Conservation (phyloP, 2,797 vertebrate species). For the Peromyscus aztecus region DNA sequence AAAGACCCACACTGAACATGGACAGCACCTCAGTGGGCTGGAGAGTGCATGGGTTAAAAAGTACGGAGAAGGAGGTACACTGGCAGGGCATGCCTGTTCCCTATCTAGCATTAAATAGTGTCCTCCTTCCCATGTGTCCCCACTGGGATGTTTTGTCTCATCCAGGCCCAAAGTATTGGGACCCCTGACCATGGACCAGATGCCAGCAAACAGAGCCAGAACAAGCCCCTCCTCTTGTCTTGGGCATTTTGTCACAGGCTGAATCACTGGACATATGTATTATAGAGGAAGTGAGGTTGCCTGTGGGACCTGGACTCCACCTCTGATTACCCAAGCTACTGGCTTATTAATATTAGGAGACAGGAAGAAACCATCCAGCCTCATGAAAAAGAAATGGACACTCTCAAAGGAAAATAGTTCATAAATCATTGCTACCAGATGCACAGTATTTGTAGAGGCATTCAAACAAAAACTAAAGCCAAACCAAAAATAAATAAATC, state of each 20-base stretch:
- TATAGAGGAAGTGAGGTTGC: not conserved
- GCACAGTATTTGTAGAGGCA: not conserved
- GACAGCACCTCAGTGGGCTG: not conserved
- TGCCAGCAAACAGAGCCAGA: not conserved
- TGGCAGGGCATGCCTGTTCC: not conserved
- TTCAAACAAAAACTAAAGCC: constrained; percentile 6
- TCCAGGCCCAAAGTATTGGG: not conserved
- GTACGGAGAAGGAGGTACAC: not conserved
- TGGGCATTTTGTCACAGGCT: not conserved
- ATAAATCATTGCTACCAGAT: not conserved
- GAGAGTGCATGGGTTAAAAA: no score
- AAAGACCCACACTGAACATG: not conserved
- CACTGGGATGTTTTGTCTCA: not conserved
- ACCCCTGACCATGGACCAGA: not conserved
- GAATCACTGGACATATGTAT: not conserved
- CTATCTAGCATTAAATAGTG: not conserved
- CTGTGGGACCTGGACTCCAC: not conserved
- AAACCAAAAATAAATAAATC: not conserved
- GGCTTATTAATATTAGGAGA: not conserved
- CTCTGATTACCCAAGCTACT: not conserved
- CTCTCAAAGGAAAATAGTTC: constrained; percentile 15
- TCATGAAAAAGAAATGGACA: not conserved
- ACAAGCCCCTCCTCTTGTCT: not conserved
- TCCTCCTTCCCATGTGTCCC: not conserved
- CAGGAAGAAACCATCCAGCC: not conserved